Conservation (phyloP, 2,113 vertebrate species). For the Ailurus styani region DNA sequence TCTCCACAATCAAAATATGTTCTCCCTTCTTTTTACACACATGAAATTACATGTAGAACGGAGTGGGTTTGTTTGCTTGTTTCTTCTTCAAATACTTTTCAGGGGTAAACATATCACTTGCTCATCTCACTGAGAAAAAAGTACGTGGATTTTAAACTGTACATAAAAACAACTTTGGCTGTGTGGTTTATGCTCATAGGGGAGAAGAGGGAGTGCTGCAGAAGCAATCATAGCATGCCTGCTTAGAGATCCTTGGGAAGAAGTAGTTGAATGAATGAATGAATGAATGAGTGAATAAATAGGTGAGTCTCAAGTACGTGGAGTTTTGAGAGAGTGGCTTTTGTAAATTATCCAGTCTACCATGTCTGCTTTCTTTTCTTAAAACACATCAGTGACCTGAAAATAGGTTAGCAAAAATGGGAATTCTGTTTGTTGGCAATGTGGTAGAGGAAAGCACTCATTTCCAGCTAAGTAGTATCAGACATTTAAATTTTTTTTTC, state of each 20-base stretch:
- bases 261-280: neutral
- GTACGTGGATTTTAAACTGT: neutral
- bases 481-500: neutral
- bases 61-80: neutral
- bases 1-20: neutral
- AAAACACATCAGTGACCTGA: neutral
- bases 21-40: neutral
- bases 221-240: neutral
- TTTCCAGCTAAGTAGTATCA: neutral
- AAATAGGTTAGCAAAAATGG: neutral
- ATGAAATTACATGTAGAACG: slow-evolving; percentile 11
- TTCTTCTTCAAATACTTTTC: slow-evolving; percentile 22
- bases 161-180: neutral
- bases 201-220: neutral
- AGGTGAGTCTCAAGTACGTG: neutral
- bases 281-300: neutral
- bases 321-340: neutral
- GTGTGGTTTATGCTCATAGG: neutral
- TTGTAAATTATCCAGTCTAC: neutral
- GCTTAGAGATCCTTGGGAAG: neutral
- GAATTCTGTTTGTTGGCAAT: slow-evolving; percentile 2
- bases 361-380: neutral
- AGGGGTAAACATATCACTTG: neutral
- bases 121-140: slow-evolving; percentile 7
- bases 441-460: neutral